Base-by-base conservation (phyloP, 2,888 invertebrate genomes). In the Hypomecis punctinalis region DNA sequence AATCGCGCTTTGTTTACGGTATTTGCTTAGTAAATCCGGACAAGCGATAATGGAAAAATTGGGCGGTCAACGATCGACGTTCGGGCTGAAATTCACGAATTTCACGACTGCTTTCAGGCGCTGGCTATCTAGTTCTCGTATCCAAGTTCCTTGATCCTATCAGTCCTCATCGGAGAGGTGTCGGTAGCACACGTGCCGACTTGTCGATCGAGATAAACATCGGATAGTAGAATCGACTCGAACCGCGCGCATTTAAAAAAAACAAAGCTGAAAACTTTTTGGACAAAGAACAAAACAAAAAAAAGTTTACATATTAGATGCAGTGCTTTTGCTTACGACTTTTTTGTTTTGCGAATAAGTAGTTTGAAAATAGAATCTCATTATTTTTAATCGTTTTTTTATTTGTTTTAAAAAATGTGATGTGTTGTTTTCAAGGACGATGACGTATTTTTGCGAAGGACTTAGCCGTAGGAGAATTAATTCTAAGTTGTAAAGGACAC, bases 31-130 rank as follows among this genome's bases (percentile, higher is more conserved):
- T 47, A 61, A 47, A 57, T 61, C 56, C 52, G 47, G 47, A 52
- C n/a, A 61, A 23, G 43, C 46, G 57, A 65, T 61, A 61, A 58
- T 65, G 58, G 67, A 52, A 68, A 65, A 67, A 52, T 61, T 63
- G 52, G 37, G 53, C 61, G 60, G 61, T 61, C 59, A 57, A 57
- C 52, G 66, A n/a, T 55, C 59, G 54, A 3, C 13, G 5, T 42
- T 40, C 51, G 11, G 33, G 53, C 49, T 60, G 60, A 56, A 60
- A 37, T 60, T 55, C 45, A 60, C 9, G 13, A 52, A 23, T 23
- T 23, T 47, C 42, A 47, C 11, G 6, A 6, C 9, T 3, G 45
- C 35, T 57, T 57, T 65, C 63, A 63, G 45, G 23, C 23, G 23
- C 23, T 23, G 23, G 1, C 23, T 23, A 23, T 23, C 23, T 23